phyloP scores from a whole-genome alignment of 2,797 vertebrate genomes.

The Pseudomugil tenellus region DNA sequence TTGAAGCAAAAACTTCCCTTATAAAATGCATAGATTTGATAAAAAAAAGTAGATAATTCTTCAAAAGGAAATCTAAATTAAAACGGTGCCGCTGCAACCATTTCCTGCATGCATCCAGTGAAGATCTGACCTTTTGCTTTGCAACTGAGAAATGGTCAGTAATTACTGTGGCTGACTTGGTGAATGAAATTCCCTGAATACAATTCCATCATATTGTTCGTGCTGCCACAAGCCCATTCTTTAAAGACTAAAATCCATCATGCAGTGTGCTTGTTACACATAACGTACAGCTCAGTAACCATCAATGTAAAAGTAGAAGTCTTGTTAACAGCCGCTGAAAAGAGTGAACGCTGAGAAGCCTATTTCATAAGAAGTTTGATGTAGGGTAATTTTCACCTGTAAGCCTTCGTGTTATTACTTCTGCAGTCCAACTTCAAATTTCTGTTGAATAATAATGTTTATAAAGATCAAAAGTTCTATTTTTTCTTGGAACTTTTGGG shows the following conservation, averaged over 20 bases:
- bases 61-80: conserved; percentile 45
- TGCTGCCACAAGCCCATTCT: conserved; percentile 18
- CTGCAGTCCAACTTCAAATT: not conserved
- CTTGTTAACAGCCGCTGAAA: conserved; percentile 27
- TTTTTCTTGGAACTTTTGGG: no score
- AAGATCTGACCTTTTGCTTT: conserved; percentile 59
- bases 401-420: not conserved
- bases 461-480: not conserved
- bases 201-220: conserved; percentile 41
- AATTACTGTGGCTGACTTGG: conserved; percentile 53
- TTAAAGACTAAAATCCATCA: conserved; percentile 61
- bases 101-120: conserved; percentile 14
- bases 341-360: conserved; percentile 24
- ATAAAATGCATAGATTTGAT: conserved; percentile 1
- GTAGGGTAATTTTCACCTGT: not conserved
- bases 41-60: not conserved
- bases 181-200: conserved; percentile 43
- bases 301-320: conserved; percentile 18
- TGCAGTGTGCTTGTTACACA: conserved; percentile 40
- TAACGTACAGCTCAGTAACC: conserved; percentile 43
- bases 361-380: conserved; percentile 15
- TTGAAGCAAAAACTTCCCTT: not conserved
- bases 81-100: conserved; percentile 11
- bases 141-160: conserved; percentile 39
- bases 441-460: not conserved